Percentiles rank a stretch among this genome's conserved stretches.
Conservation (phyloP, 2,888 invertebrate species). For the Leucoptera coffeella region DNA sequence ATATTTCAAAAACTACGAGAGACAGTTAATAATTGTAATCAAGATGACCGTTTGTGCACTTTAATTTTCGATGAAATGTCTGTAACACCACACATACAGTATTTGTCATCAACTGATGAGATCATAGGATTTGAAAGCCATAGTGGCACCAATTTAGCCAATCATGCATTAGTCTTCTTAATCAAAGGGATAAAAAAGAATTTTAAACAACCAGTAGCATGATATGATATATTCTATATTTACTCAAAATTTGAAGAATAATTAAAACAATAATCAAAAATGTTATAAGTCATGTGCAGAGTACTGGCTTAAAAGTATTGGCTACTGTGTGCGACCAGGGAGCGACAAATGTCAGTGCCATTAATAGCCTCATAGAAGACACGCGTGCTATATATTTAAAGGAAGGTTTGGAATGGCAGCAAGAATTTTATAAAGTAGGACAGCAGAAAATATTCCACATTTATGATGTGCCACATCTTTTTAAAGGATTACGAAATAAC, state of each 20-base stretch:
- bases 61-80: conserved; percentile 4
- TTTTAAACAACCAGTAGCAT: conserved; percentile 6
- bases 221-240: conserved; percentile 6
- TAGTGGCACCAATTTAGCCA: conserved; percentile 3
- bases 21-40: neutral
- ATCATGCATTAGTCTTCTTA: conserved; percentile 7
- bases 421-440: conserved; percentile 3
- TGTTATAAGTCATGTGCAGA: neutral
- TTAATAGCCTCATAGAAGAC: conserved; percentile 4
- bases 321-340: conserved; percentile 6
- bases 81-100: conserved; percentile 4
- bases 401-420: conserved; percentile 2
- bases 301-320: neutral
- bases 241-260: conserved; percentile 4
- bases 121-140: conserved; percentile 3
- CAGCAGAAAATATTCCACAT: conserved; percentile 3
- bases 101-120: conserved; percentile 1
- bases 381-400: conserved; percentile 3
- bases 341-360: conserved; percentile 4
- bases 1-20: conserved; percentile 1
- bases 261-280: conserved; percentile 4
- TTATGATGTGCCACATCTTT: conserved; percentile 10
- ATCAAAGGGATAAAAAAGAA: conserved; percentile 6
- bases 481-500: conserved; percentile 11
- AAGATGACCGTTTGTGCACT: conserved; percentile 1